Conservation (phyloP, 2,797 vertebrate species). For the Sebastes variabilis region DNA sequence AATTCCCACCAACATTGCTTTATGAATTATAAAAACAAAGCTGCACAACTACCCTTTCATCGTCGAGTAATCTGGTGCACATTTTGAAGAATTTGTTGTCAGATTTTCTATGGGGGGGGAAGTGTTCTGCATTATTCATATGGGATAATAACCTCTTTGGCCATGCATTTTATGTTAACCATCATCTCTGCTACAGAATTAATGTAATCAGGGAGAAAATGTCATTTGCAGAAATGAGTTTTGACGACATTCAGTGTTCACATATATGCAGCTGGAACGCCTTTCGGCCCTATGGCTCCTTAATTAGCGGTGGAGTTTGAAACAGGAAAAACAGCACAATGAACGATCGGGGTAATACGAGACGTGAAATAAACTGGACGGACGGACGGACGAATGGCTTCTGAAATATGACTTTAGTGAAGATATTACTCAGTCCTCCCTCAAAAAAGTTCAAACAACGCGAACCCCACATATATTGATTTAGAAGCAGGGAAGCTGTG, state of each 20-base stretch:
- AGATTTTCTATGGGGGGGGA: conserved; percentile 45
- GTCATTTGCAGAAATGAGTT: conserved; percentile 57
- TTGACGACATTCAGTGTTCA: conserved; percentile 60
- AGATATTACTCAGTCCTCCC: conserved; percentile 49
- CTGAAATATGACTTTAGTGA: conserved; percentile 47
- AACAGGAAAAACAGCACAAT: conserved; percentile 39
- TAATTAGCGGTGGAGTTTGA: conserved; percentile 58
- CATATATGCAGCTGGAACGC: conserved; percentile 50
- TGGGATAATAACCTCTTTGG: conserved; percentile 52
- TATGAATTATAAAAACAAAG: conserved; percentile 68
- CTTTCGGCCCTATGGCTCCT: conserved; percentile 70
- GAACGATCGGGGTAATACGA: conserved; percentile 36
- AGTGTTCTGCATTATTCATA: conserved; percentile 69
- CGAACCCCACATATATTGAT: conserved; percentile 61
- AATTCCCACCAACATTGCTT: conserved; percentile 58
- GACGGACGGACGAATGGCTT: conserved; percentile 37
- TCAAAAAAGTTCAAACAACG: conserved; percentile 43
- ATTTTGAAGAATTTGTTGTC: conserved; percentile 62
- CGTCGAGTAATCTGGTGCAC: conserved; percentile 44
- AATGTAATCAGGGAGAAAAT: conserved; percentile 65
- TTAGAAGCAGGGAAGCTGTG: conserved; percentile 57
- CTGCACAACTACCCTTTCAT: conserved; percentile 50
- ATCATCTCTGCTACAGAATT: conserved; percentile 42
- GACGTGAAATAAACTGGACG: conserved; percentile 39
- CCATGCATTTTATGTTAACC: conserved; percentile 41